phyloP scores from a whole-genome alignment of 2,797 vertebrate species.

The Cirrhinus mrigala region DNA sequence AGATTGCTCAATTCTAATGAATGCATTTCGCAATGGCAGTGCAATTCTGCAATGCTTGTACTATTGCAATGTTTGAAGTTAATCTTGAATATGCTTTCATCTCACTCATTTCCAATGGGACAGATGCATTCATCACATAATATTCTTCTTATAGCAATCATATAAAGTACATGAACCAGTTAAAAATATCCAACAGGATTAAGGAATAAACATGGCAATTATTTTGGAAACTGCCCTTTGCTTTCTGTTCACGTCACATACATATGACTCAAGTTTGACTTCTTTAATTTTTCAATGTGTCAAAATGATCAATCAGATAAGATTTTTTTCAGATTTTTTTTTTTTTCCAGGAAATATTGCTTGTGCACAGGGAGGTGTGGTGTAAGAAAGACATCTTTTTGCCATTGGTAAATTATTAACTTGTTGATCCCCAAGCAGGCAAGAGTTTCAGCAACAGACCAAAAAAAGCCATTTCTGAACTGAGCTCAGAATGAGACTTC shows the following conservation, averaged over 20 bases:
- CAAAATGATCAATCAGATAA: too few species aligned
- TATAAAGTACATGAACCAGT: background rate
- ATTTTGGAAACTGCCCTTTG: constrained; percentile 7
- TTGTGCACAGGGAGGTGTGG: background rate
- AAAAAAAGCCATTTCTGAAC: background rate
- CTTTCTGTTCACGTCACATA: background rate
- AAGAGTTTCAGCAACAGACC: constrained; percentile 6
- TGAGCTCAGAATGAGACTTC: constrained; percentile 38
- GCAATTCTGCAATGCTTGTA: constrained; percentile 14
- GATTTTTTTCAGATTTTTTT: too few species aligned
- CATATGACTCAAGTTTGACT: constrained; percentile 5
- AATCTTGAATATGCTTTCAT: background rate
- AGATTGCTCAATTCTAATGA: too few species aligned
- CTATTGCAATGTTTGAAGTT: background rate
- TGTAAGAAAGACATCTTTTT: background rate
- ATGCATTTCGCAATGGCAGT: too few species aligned
- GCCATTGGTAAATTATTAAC: constrained; percentile 54
- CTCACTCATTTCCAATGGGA: background rate
- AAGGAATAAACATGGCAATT: background rate
- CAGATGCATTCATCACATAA: background rate
- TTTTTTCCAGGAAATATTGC: background rate
- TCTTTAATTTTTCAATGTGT: constrained; percentile 22
- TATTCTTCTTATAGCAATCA: background rate
- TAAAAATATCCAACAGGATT: too few species aligned
- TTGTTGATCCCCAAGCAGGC: constrained; percentile 17